These are phyloP conservation scores for Nettapus auritus DNA, from an alignment of 2,113 vertebrate species.

Conservation along the genomic window DNA sequence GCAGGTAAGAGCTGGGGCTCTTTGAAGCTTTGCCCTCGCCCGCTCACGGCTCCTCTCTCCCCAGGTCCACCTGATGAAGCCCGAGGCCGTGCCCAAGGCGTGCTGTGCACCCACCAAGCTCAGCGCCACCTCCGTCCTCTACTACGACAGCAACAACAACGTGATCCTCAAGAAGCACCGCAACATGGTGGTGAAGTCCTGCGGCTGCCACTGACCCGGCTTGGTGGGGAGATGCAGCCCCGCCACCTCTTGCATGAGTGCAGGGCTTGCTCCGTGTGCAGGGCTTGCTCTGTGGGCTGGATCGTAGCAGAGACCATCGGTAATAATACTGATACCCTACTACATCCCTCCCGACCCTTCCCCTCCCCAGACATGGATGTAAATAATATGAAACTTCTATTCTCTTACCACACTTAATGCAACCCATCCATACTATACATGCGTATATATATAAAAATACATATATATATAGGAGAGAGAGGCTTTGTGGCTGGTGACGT, in stretches of 20 bases:
- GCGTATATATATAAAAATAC: neutral
- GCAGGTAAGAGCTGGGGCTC: neutral
- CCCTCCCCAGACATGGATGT: constrained; percentile 5
- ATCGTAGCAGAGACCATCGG: neutral
- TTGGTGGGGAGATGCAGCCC: neutral
- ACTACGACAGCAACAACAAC: constrained; percentile 96
- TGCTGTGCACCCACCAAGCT: constrained; percentile 96
- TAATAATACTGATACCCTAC: neutral
- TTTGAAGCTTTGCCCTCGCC: accelerated
- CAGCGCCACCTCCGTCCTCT: constrained; percentile 93
- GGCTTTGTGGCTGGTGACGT: neutral
- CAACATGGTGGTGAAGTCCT: constrained; percentile 98
- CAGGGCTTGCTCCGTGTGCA: neutral
- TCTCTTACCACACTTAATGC: neutral
- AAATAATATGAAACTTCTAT: constrained; percentile 1
- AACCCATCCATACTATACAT: neutral
- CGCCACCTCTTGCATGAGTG: neutral
- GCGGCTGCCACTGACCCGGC: constrained; percentile 85
- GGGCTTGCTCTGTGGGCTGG: neutral
- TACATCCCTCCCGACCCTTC: neutral
- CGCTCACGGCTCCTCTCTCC: accelerated
- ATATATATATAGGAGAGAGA: neutral
- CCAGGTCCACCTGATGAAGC: constrained; percentile 94
- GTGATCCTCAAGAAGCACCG: constrained; percentile 96
- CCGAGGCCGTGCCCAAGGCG: constrained; percentile 90